Percentiles rank a stretch among this genome's conserved stretches.
These are phyloP conservation scores for Pycnomerus fuliginosus DNA, from an alignment of 2,888 invertebrate genomes.

Conservation along the genomic window DNA sequence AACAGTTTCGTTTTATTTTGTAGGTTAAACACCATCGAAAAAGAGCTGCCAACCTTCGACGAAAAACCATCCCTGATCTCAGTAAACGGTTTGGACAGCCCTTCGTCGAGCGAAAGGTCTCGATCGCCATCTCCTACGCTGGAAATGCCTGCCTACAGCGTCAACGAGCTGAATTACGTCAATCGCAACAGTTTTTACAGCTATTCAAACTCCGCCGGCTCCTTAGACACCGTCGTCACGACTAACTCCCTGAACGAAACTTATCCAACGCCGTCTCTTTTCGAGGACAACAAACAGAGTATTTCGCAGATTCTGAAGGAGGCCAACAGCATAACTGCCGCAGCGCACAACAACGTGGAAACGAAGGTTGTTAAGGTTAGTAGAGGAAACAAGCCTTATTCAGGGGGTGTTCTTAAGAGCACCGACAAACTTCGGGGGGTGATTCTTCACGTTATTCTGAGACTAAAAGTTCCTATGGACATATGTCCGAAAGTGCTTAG, in stretches of 20 bases:
- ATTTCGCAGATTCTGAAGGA: slow-evolving; percentile 50
- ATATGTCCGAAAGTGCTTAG: too few species aligned
- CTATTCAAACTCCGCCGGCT: slow-evolving; percentile 12
- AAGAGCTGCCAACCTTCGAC: slow-evolving; percentile 43
- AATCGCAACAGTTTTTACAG: slow-evolving; percentile 21
- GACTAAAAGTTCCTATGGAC: too few species aligned
- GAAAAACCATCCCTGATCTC: slow-evolving; percentile 36
- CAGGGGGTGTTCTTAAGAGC: too few species aligned
- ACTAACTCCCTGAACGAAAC: slow-evolving; percentile 34
- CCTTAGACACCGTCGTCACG: slow-evolving; percentile 25
- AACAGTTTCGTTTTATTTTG: slow-evolving; percentile 16
- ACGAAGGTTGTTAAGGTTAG: too few species aligned
- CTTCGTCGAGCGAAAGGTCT: slow-evolving; percentile 40
- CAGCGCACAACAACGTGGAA: slow-evolving; percentile 24
- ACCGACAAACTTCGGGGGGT: too few species aligned
- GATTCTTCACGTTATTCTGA: too few species aligned
- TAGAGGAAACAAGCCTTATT: too few species aligned
- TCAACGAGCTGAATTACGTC: slow-evolving; percentile 36
- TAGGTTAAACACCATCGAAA: slow-evolving; percentile 43
- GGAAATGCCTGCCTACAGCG: slow-evolving; percentile 44
- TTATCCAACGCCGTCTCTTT: too few species aligned
- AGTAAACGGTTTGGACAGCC: slow-evolving; percentile 45
- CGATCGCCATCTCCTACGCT: slow-evolving; percentile 47
- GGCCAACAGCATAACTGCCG: slow-evolving; percentile 31
- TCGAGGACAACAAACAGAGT: slow-evolving; percentile 39